Base-by-base conservation (phyloP, 2,113 vertebrate genomes). In the Morone saxatilis region DNA sequence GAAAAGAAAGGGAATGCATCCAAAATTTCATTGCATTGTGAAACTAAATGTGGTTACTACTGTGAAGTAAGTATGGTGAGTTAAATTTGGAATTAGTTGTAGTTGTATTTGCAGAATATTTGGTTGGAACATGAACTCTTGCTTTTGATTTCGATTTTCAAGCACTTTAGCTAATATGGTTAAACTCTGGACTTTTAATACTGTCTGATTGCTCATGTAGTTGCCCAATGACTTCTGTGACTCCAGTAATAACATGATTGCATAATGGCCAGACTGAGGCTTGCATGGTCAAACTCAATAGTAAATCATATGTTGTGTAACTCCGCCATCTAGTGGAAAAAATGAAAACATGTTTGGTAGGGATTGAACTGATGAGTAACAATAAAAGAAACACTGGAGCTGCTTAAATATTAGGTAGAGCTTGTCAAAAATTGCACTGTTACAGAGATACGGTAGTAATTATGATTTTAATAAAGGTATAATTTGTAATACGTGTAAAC, bases 241-340 rank as follows among this genome's bases (percentile, higher is more conserved):
- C 31, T 31, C 31, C 31, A 31, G 31, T 31, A 31, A 31, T 31
- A 31, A 31, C 31, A 31, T 31, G 31, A 31, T 31, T 31, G 31
- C 31, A 31, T 31, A 31, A 31, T 31, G 31, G 31, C 31, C 31
- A 31, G 31, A 31, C 2, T 31, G 31, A 31, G 31, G 3, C 31
- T 31, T 31, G 31, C 31, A 31, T 31, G 31, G 31, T 31, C 31
- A 31, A 31, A 31, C 31, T 31, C 31, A 31, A 31, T 31, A 31
- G 31, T 31, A 71, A 1, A 22, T 4, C 14, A 13, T 53, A 59
- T 54, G 4, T 43, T 54, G 38, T 68, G 0, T 25, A 83, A 88
- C 51, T 86, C 59, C 69, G 68, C 86, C 94, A 92, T 85, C 95
- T 92, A 78, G 86, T 93, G 94, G 89, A 20, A 0, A 53, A 69